Evolutionary conservation across 2,888 invertebrate genomes (phyloP).

Genomic region (Aphodius sticticus): DNA sequence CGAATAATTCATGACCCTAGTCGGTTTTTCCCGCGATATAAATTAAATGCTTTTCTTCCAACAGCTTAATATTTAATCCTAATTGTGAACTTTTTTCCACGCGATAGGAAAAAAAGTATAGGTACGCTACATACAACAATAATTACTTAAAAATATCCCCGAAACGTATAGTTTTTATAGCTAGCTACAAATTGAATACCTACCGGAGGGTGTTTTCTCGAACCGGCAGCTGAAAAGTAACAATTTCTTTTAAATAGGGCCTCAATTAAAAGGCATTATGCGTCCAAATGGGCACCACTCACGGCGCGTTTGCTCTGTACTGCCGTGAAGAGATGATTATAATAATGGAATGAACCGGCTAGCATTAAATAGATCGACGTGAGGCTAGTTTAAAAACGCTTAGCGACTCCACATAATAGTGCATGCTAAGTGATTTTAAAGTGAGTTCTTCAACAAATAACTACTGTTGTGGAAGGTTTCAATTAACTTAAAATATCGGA

Average conservation of each 20-base stretch:
- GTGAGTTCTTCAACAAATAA: slow-evolving; percentile 22
- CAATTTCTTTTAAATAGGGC: background rate
- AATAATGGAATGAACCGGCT: slow-evolving; percentile 38
- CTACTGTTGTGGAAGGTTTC: background rate
- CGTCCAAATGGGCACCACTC: background rate
- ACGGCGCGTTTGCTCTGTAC: background rate
- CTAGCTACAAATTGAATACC: background rate
- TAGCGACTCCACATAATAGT: slow-evolving; percentile 28
- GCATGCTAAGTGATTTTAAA: background rate
- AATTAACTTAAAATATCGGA: background rate
- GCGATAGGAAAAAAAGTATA: background rate
- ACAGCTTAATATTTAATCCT: background rate
- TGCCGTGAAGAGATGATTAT: slow-evolving; percentile 40
- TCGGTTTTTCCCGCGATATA: background rate
- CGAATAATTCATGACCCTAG: background rate
- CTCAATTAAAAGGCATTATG: background rate
- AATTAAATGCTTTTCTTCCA: background rate
- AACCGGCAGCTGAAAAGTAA: background rate
- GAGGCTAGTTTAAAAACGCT: slow-evolving; percentile 43
- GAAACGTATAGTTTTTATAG: background rate
- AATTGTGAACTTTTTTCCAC: background rate
- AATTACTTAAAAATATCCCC: background rate
- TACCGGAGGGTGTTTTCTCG: background rate
- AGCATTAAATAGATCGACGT: slow-evolving; percentile 40
- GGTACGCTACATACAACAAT: background rate